These are phyloP conservation scores for Crotalus tigris DNA, from an alignment of 2,113 vertebrate genomes.

Conservation along the genomic window DNA sequence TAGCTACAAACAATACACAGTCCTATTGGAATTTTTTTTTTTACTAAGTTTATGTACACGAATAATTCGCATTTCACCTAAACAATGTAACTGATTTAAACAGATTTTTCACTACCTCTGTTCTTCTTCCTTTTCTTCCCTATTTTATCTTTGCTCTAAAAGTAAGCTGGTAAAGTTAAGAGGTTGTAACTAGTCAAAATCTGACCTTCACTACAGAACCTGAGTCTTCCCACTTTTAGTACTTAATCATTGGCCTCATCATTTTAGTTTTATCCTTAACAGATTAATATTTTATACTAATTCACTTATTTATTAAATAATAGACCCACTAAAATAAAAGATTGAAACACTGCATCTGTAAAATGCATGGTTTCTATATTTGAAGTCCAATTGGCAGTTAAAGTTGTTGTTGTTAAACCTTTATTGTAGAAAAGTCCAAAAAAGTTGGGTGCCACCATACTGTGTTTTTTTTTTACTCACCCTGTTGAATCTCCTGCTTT, in stretches of 20 bases:
- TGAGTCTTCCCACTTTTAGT: neutral
- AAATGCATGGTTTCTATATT: neutral
- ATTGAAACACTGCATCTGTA: neutral
- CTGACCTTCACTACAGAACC: neutral
- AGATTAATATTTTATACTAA: neutral
- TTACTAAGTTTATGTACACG: neutral
- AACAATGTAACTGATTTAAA: neutral
- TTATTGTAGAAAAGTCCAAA: neutral
- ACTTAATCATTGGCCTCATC: neutral
- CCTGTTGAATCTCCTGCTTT: neutral
- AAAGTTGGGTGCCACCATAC: neutral
- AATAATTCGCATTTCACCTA: neutral
- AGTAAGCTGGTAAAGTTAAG: neutral
- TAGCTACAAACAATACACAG: neutral
- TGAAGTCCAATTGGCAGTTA: neutral
- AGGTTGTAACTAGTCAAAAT: neutral
- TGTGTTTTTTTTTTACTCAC: neutral
- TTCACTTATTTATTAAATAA: constrained; percentile 4
- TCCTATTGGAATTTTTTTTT: neutral
- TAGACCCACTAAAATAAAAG: neutral
- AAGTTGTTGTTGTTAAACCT: neutral
- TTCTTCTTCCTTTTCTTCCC: neutral
- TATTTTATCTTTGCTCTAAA: neutral
- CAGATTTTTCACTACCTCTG: neutral
- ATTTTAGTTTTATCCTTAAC: neutral